A percentile compares a stretch with the other conserved stretches of the same genome.
Evolutionary conservation across 1,140 invertebrate genomes (phyloP).

Genomic region (Branchinecta lynchi): DNA sequence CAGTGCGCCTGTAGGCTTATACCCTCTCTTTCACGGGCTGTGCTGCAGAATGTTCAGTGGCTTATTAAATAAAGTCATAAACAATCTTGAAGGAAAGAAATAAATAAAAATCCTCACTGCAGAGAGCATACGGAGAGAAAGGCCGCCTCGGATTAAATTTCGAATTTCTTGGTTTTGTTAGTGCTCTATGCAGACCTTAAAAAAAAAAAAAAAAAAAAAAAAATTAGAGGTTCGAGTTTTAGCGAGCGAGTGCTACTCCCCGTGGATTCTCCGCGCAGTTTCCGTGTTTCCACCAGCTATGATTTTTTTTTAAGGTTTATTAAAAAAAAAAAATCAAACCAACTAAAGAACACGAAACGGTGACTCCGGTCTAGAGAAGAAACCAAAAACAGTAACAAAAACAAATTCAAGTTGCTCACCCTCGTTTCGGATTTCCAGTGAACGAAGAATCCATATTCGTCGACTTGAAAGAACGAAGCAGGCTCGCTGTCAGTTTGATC

Average conservation of each 20-base stretch:
- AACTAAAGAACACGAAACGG: background rate
- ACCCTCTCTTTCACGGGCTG: too few species aligned
- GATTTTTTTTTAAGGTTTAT: slow-evolving; percentile 11
- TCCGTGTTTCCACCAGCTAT: background rate
- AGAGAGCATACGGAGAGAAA: too few species aligned
- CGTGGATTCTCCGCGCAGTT: background rate
- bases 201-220: too few species aligned
- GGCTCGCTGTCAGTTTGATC: slow-evolving; percentile 75
- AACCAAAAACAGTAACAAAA: background rate
- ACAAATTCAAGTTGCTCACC: slow-evolving; percentile 40
- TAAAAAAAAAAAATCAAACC: background rate
- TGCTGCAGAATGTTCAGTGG: background rate
- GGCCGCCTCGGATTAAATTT: too few species aligned
- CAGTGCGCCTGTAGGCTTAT: too few species aligned
- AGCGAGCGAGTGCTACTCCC: background rate
- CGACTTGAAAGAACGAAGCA: slow-evolving; percentile 81
- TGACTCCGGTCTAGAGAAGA: too few species aligned
- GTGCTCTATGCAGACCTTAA: too few species aligned
- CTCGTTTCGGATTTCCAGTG: slow-evolving; percentile 94
- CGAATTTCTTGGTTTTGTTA: too few species aligned
- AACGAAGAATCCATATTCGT: slow-evolving; percentile 97
- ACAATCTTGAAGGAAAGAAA: background rate
- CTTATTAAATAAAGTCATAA: slow-evolving; percentile 13
- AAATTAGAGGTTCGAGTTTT: too few species aligned
- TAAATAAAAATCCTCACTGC: too few species aligned